phyloP scores from a whole-genome alignment of 1,140 invertebrate genomes.

The Hyposmocoma kahamanoa region DNA sequence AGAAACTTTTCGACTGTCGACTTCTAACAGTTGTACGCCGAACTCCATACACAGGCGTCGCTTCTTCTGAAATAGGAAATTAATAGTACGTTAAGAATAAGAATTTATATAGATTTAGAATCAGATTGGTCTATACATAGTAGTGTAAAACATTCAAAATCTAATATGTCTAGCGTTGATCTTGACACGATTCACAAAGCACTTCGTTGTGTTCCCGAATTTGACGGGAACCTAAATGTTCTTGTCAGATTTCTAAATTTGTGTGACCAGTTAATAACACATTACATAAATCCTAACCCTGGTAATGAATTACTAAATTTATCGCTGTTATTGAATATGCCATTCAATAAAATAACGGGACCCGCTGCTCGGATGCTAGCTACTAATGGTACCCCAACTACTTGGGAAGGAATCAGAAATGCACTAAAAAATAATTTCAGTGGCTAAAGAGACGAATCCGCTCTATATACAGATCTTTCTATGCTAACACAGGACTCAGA shows the following conservation, averaged over 20 bases:
- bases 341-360: slow-evolving; percentile 1
- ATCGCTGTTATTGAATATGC: neutral
- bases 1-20: no score
- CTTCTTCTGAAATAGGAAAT: no score
- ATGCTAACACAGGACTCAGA: slow-evolving; percentile 4
- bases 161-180: neutral
- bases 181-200: slow-evolving; percentile 5
- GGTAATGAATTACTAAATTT: slow-evolving; percentile 2
- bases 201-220: neutral
- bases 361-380: neutral
- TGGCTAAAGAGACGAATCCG: slow-evolving; percentile 5
- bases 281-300: slow-evolving; percentile 1
- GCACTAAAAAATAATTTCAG: slow-evolving; percentile 3
- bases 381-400: neutral
- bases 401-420: slow-evolving; percentile 4
- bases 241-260: slow-evolving; percentile 1
- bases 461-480: slow-evolving; percentile 5
- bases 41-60: no score
- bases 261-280: neutral
- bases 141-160: neutral
- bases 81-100: no score
- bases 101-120: neutral
- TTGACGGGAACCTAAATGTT: slow-evolving; percentile 1
- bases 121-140: neutral
- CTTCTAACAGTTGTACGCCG: no score